Evolutionary conservation across 2,797 vertebrate genomes (phyloP), one percentile per base, ranked within the genome.

Genomic region (Buphagus erythrorhynchus): DNA sequence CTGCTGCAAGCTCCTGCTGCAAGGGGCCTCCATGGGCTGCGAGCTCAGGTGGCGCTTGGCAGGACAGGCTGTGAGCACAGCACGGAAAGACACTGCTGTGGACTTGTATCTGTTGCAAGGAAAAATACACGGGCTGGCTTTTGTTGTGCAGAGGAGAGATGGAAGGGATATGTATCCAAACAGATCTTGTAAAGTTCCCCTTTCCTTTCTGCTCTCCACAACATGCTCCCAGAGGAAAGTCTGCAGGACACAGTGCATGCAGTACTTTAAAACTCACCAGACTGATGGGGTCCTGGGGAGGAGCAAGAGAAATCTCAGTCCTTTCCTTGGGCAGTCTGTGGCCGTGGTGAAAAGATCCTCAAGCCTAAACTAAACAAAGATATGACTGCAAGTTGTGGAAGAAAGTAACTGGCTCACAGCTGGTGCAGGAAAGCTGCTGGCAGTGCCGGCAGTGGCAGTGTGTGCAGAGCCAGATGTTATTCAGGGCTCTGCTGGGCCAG

Each of bases 401-500:
- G 57, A 59, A 57, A 43, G 45, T 38, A 28, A 26, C 6, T 2
- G 42, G 29, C 52, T 73, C 7, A 1, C 0, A 2, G 58, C 72
- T 40, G 26, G 45, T 1, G 12, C 43, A 8, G 87, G 68, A 55
- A 24, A 46, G 28, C 77, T 63, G 48, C 33, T 4, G 61, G 46
- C 38, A 1, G 2, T 18, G 42, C 73, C 43, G 42, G 35, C 36
- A 43, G 36, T 2, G 1, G 13, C 35, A 26, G n/a, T 0, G 2
- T 2, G 1, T 5, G 6, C 1, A 3, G 82, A 86, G 36, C 63
- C 68, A 33, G 57, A 24, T 1, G 1, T 5, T 6, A 18, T 16
- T 31, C 1, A 3, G 48, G 55, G 25, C 5, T 18, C 76, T 2
- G 17, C 25, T 5, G 4, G 46, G 28, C 5, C 0, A 0, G 19